phyloP scores from a whole-genome alignment of 2,113 vertebrate species.

The Anoura caudifer region DNA sequence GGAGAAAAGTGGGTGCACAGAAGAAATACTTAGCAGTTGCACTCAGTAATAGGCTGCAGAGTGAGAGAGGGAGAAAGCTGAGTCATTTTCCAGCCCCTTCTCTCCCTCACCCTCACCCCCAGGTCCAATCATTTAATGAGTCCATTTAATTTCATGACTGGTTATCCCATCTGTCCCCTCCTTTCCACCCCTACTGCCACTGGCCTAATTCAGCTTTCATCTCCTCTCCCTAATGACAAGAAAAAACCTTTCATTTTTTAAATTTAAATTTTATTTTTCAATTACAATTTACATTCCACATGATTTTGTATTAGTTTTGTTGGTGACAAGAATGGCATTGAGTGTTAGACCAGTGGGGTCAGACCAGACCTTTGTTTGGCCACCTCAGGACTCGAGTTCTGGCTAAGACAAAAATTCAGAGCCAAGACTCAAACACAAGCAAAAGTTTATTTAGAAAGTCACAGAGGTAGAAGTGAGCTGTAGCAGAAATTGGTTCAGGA shows the following conservation, averaged over 20 bases:
- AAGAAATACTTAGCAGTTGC: neutral
- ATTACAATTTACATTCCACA: neutral
- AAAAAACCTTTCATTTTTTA: neutral
- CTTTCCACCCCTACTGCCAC: neutral
- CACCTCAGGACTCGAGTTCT: neutral
- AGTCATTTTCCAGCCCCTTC: neutral
- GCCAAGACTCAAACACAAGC: neutral
- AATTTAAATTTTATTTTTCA: neutral
- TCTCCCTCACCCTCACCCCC: neutral
- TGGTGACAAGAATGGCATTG: neutral
- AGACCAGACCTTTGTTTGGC: neutral
- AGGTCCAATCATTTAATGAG: neutral
- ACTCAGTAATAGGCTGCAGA: neutral
- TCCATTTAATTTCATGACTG: neutral
- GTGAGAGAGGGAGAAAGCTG: neutral
- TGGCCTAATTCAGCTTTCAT: neutral
- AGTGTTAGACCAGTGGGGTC: neutral
- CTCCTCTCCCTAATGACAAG: neutral
- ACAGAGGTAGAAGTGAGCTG: neutral
- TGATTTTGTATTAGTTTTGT: neutral
- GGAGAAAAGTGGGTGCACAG: neutral
- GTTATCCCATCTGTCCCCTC: neutral
- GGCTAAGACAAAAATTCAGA: neutral
- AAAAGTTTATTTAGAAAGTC: neutral
- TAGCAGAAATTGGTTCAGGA: neutral